Evolutionary conservation across 2,888 invertebrate species (phyloP), one percentile per base, ranked within the genome.

Genomic region (Zaprionus lineosus): DNA sequence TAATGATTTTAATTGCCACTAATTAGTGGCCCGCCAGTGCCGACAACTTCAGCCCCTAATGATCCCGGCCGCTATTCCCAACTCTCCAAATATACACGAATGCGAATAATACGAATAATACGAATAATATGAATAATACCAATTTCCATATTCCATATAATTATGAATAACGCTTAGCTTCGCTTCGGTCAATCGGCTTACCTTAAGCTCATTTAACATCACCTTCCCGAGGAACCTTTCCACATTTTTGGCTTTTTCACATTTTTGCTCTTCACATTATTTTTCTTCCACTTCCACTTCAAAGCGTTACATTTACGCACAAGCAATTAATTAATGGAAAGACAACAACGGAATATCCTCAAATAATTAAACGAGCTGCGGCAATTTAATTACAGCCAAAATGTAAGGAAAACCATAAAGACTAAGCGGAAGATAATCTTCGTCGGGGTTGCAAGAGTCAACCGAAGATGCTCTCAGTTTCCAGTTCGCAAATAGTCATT

Each of bases 1-100:
- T 81, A 81, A 81, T 81, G 83, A 85, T 64, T 75, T 79, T 85
- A 81, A 81, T 85, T 85, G 81, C 71, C 21, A 56, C 64, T 75
- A 81, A 81, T 81, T 81, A 81, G 84, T 73, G 57, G 58, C 52
- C 66, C 63, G 58, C 48, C 69, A 39, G 56, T 44, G 84, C 84
- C 76, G 81, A 52, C 69, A 60, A 63, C 72, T 76, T 60, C 41
- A 56, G 64, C 57, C 61, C 52, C 55, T 57, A 76, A 78, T 81
- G 70, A 73, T 67, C 53, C 11, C 33, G 39, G 44, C 77, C 77
- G 82, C 67, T 84, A 76, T 41, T 8, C 46, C 9, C 40, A 61
- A 56, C 59, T 33, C 47, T 7, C 44, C 36, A 56, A 43, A 50
- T 57, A 58, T 41, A 55, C 51, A 63, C 75, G 78, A 74, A 71